Evolutionary conservation across 2,888 invertebrate genomes (phyloP), one percentile per base, ranked within the genome.

Genomic region (Pyrgus malvae): DNA sequence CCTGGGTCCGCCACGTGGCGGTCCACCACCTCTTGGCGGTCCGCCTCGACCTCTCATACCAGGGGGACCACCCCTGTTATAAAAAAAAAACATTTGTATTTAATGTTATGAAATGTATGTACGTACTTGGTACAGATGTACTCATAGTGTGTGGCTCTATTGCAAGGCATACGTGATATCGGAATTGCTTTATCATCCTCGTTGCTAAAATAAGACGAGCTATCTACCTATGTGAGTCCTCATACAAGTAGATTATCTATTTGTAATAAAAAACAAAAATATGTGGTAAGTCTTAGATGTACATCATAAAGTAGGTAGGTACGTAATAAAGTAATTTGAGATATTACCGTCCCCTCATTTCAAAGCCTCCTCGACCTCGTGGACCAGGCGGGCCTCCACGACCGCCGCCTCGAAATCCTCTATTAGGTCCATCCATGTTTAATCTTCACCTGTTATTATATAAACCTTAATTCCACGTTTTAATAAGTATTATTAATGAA

Each of bases 301-400:
- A n/a, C n/a, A n/a, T n/a, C n/a, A n/a, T n/a, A n/a, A n/a, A n/a
- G n/a, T n/a, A n/a, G n/a, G n/a, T n/a, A n/a, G n/a, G n/a, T n/a
- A n/a, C n/a, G n/a, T n/a, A n/a, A n/a, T n/a, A n/a, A n/a, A n/a
- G n/a, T n/a, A n/a, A n/a, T n/a, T n/a, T n/a, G n/a, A n/a, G n/a
- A 2, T 17, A 16, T 11, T 38, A 90, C 90, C 90, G 80, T 65
- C 90, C 90, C 49, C 89, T 78, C 88, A 89, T 88, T 31, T 90
- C 89, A 59, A 84, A 89, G 31, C 86, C 85, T 40, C 88, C 87
- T 62, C 88, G 72, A 38, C 89, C 88, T 70, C 88, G 73, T 55
- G 67, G 66, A 45, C 88, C 86, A 29, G 77, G 81, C 25, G 86
- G 89, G 1, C 86, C 85, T 50, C 89, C 89, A 59, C 90, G 85